These are phyloP conservation scores for Peromyscus eremicus DNA, from an alignment of 2,797 vertebrate genomes.

Conservation along the genomic window DNA sequence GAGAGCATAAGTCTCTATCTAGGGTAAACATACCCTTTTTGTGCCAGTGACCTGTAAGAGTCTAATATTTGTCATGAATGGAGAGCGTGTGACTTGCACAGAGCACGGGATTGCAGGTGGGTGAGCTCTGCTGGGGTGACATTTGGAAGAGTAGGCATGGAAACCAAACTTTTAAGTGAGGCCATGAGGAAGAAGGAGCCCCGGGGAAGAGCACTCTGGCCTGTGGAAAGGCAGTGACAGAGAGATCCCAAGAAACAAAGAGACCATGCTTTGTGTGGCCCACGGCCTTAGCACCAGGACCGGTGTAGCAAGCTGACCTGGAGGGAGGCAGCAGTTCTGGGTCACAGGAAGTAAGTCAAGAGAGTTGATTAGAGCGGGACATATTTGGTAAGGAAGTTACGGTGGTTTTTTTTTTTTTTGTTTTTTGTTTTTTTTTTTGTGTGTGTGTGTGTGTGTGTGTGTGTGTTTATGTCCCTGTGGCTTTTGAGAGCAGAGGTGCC, in stretches of 20 bases:
- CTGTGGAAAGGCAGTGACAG: neutral
- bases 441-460: no score
- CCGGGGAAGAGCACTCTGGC: neutral
- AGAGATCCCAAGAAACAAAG: neutral
- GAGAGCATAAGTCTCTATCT: neutral
- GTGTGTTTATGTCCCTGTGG: no score
- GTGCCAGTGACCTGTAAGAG: neutral
- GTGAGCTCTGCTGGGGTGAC: neutral
- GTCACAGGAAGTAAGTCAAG: neutral
- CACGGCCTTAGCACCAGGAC: rapidly evolving
- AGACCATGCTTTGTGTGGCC: neutral
- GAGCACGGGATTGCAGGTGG: neutral
- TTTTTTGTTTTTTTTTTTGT: neutral
- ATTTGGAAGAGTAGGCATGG: neutral
- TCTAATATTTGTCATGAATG: constrained; percentile 17
- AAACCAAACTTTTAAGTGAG: neutral
- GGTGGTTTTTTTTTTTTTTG: no score
- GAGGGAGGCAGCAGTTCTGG: no score
- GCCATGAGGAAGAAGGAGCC: neutral
- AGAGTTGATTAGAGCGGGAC: neutral
- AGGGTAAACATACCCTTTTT: neutral
- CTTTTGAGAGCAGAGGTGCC: neutral
- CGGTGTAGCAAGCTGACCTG: neutral
- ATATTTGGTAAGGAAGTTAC: neutral
- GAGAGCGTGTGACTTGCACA: neutral